Percentiles rank a stretch among this genome's conserved stretches.
phyloP scores from a whole-genome alignment of 2,113 vertebrate genomes.

The Chauna torquata region DNA sequence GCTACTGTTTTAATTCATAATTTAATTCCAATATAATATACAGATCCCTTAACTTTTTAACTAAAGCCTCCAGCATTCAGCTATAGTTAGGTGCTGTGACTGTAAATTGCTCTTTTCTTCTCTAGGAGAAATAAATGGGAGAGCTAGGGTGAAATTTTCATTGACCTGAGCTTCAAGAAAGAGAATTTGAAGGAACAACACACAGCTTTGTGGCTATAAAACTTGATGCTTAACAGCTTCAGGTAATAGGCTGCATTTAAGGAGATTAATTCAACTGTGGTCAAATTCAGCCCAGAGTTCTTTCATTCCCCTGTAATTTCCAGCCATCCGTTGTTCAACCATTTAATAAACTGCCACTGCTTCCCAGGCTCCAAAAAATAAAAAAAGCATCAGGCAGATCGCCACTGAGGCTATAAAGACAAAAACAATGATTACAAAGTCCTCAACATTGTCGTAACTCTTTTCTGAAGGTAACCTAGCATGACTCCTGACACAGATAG shows the following conservation, averaged over 20 bases:
- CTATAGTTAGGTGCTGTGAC: background rate
- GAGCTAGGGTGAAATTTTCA: background rate
- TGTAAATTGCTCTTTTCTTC: background rate
- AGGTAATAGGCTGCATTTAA: background rate
- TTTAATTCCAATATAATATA: background rate
- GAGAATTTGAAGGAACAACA: background rate
- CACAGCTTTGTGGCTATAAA: background rate
- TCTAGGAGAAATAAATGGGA: background rate
- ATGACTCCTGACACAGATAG: background rate
- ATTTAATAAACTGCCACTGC: background rate
- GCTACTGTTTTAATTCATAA: background rate
- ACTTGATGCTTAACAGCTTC: background rate
- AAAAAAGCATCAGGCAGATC: background rate
- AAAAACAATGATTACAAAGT: background rate
- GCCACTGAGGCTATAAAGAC: background rate
- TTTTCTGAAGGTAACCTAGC: background rate
- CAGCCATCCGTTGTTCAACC: background rate
- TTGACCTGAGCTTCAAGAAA: background rate
- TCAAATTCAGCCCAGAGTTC: background rate
- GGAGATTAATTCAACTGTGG: background rate
- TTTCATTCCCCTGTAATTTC: background rate
- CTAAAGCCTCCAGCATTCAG: background rate
- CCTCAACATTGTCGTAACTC: background rate
- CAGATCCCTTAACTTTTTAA: background rate
- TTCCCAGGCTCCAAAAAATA: background rate